Evolutionary conservation across 2,888 invertebrate genomes (phyloP).

Genomic region (Trichacis sp.): DNA sequence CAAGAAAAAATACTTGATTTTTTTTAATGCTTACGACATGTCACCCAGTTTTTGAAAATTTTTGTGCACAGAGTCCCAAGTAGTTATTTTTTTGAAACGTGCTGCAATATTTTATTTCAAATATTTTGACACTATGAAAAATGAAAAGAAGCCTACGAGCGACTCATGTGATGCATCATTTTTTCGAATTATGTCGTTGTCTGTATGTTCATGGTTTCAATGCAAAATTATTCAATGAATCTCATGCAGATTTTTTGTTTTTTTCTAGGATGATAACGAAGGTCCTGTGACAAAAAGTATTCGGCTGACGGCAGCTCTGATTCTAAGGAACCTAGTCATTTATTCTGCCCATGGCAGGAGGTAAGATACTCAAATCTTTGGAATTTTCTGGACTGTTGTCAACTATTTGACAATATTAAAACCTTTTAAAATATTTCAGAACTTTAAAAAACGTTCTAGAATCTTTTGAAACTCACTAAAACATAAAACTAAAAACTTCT

Average conservation of each 20-base stretch:
- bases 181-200: background rate
- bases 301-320: slow-evolving; percentile 94
- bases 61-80: too few species aligned
- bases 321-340: slow-evolving; percentile 96
- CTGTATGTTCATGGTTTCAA: background rate
- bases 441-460: too few species aligned
- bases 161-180: background rate
- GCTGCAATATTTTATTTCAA: background rate
- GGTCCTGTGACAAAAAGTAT: slow-evolving; percentile 99
- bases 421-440: too few species aligned
- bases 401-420: too few species aligned
- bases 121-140: background rate
- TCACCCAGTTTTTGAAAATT: too few species aligned
- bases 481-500: too few species aligned
- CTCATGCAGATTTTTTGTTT: slow-evolving; percentile 40
- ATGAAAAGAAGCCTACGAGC: background rate
- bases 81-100: background rate
- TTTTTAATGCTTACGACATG: too few species aligned
- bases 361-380: too few species aligned
- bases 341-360: slow-evolving; percentile 93
- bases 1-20: too few species aligned
- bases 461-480: too few species aligned
- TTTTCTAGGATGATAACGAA: slow-evolving; percentile 93
- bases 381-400: too few species aligned
- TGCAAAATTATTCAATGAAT: too few species aligned